Base-by-base conservation (phyloP, 2,113 vertebrate genomes). In the Gallinago undulata region DNA sequence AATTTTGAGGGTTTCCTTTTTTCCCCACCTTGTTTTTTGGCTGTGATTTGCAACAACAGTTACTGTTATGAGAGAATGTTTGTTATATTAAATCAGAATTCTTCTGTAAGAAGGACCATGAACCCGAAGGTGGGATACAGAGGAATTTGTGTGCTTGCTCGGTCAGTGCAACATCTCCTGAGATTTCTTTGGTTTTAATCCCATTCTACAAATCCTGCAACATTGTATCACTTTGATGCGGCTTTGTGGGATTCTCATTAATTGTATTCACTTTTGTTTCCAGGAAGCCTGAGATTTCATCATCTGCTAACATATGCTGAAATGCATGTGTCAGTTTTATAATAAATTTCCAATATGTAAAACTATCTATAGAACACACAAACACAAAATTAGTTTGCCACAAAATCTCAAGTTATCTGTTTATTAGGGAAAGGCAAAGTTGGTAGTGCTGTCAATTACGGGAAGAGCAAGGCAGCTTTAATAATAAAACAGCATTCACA, bases 201-300 rank as follows among this genome's bases (percentile, higher is more conserved):
- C 75, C 84, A 21, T 91, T 77, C 81, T 79, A 93, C 74, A 91
- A 94, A 87, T 87, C 70, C 78, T 39, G n/a, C 62, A 51, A n/a
- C 51, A 63, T 47, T 35, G 28, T 72, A 79, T 72, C 4, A 3
- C 67, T 92, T 89, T 83, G 89, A 94, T 94, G 92, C 5, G 4
- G 69, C 94, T 96, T 92, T 62, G 73, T 84, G 62, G 66, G 81
- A 81, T 93, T 82, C 94, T 87, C 67, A 83, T 92, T 96, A 95
- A 89, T 87, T 77, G 53, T 18, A 85, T 83, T 93, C 87, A 43
- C 70, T 94, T 79, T 4, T 6, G 84, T 76, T 91, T 94, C 89
- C 87, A 89, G 53, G 74, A 96, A 96, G 89, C 89, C 64, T 87
- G 84, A 89, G 74, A 91, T 95, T 91, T 94, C 93, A 89, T 94